Conservation (phyloP, 2,113 vertebrate species). For the Trinectes maculatus region DNA sequence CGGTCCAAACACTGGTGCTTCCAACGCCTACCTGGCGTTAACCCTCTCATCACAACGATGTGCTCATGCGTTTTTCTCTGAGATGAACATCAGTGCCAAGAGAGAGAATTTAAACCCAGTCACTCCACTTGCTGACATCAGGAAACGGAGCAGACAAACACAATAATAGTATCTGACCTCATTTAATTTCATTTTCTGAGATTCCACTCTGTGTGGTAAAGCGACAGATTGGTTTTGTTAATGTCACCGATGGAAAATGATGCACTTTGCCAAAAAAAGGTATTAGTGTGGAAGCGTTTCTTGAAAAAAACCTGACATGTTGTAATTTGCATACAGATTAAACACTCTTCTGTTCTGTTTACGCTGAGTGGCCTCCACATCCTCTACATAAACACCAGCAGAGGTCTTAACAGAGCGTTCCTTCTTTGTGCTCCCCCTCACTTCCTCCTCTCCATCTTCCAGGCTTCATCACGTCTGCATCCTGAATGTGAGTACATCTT, state of each 20-base stretch:
- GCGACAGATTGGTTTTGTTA: slow-evolving; percentile 13
- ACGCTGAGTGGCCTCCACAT: neutral
- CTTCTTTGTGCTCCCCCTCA: neutral
- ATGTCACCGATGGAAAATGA: slow-evolving; percentile 1
- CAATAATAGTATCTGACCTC: neutral
- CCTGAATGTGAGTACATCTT: slow-evolving; percentile 83
- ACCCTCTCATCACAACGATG: no score
- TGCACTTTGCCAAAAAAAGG: neutral
- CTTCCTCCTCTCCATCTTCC: slow-evolving; percentile 11
- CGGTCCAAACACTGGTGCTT: no score
- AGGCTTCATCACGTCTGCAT: slow-evolving; percentile 78
- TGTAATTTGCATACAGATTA: neutral
- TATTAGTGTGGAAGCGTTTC: slow-evolving; percentile 12
- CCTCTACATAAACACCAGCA: neutral
- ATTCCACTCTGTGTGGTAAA: neutral
- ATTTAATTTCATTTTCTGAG: slow-evolving; percentile 6
- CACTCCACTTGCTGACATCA: no score
- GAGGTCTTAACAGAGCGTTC: slow-evolving; percentile 5
- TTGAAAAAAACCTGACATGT: no score
- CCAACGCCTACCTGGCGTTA: no score
- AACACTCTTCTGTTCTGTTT: slow-evolving; percentile 1
- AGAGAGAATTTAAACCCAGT: no score
- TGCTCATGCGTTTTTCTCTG: no score
- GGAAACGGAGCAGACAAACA: neutral
- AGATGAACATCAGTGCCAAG: no score